Evolutionary conservation across 2,113 vertebrate genomes (phyloP), one percentile per base, ranked within the genome.

Genomic region (Tapirus terrestris): DNA sequence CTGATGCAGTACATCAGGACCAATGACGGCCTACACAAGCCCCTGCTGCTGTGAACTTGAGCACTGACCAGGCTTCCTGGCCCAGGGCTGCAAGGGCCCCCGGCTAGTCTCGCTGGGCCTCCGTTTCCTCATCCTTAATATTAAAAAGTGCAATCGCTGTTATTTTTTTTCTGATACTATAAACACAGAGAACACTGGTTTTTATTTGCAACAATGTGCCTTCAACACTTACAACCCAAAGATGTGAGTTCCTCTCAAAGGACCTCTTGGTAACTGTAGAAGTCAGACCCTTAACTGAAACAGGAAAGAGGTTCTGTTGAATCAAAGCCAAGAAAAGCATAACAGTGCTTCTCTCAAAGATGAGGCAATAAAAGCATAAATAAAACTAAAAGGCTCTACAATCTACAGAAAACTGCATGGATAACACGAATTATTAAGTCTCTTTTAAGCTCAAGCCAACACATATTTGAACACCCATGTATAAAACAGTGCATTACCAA

Each of bases 321-420:
- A n/a, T 39, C 51, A 89, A 83, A 89, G 89, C 77, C 81, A 93
- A 94, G 60, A 75, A 96, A 89, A 86, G 53, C 67, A 33, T 79
- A 76, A 68, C 6, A 60, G 60, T 58, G n/a, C 17, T 68, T 85
- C 93, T 89, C 33, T 65, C 39, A 97, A 94, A 93, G 20, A 65
- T 25, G 36, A 96, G 10, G 25, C 60, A 89, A 48, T 81, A n/a
- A 88, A 91, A 39, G 6, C 51, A 60, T 43, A 77, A 94, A 95
- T 31, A 65, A 94, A 94, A 68, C 17, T 29, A 91, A 36, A 93
- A 10, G 31, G 18, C 29, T 89, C 88, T 60, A 63, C 14, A 67
- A 87, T 67, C 45, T 88, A 67, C 27, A 81, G 63, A 79, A 61
- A 63, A 27, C 5, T 85, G 12, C 39, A 43, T 5, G 12, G 25